These are phyloP conservation scores for Stenoptilia bipunctidactyla DNA, from an alignment of 2,888 invertebrate genomes.

Conservation along the genomic window DNA sequence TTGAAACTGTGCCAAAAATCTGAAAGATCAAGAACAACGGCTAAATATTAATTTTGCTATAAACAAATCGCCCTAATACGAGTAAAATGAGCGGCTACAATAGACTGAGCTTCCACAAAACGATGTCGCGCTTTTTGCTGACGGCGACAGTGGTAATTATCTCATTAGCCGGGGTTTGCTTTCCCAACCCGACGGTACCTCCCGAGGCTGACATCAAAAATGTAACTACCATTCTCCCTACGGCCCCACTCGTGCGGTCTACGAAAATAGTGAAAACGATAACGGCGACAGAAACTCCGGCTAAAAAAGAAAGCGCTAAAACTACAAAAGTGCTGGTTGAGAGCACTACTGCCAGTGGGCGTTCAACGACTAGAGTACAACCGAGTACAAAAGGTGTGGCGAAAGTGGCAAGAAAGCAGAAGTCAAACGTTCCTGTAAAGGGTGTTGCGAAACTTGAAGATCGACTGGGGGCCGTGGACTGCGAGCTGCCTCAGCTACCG, in stretches of 20 bases:
- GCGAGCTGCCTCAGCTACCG: slow-evolving; percentile 75
- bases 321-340: slow-evolving; percentile 43
- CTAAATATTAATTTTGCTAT: slow-evolving; percentile 6
- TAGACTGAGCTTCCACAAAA: slow-evolving; percentile 15
- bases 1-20: slow-evolving; percentile 23
- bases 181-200: slow-evolving; percentile 28
- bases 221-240: slow-evolving; percentile 7
- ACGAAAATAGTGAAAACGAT: slow-evolving; percentile 15
- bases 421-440: slow-evolving; percentile 34
- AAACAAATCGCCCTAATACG: background rate
- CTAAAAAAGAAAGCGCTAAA: slow-evolving; percentile 47
- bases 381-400: too few species aligned
- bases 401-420: slow-evolving; percentile 58
- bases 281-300: slow-evolving; percentile 33
- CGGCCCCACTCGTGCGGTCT: background rate
- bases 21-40: slow-evolving; percentile 8
- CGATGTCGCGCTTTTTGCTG: slow-evolving; percentile 26
- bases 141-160: slow-evolving; percentile 34
- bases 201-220: slow-evolving; percentile 33
- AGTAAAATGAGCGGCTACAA: slow-evolving; percentile 5
- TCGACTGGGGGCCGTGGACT: slow-evolving; percentile 74
- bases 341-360: slow-evolving; percentile 27
- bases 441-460: slow-evolving; percentile 50
- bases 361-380: background rate
- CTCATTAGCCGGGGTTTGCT: slow-evolving; percentile 33